Evolutionary conservation across 2,113 vertebrate genomes (phyloP).

Genomic region (Heteronetta atricapilla): DNA sequence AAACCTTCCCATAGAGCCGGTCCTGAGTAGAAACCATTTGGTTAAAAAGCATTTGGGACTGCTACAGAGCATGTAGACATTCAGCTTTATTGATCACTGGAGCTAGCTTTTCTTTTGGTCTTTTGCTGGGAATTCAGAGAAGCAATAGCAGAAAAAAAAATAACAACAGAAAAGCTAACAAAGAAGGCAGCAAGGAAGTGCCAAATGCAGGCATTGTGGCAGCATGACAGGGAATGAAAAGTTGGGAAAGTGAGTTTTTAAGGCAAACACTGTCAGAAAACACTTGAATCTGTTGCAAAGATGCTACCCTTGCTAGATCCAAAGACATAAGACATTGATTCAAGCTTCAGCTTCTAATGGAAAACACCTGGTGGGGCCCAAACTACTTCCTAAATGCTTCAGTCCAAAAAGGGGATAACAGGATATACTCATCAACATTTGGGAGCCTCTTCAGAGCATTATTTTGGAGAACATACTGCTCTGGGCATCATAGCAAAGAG

Average conservation of each 20-base stretch:
- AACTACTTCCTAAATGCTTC: not conserved
- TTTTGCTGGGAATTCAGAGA: not conserved
- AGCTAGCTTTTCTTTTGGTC: not conserved
- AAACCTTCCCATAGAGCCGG: not conserved
- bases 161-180: not conserved
- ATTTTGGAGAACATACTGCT: not conserved
- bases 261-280: not conserved
- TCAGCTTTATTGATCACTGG: not conserved
- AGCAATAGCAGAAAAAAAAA: not conserved
- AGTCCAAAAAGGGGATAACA: not conserved
- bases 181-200: not conserved
- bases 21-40: not conserved
- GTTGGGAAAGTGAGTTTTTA: not conserved
- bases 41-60: not conserved
- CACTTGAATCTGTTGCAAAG: conserved; percentile 21
- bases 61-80: not conserved
- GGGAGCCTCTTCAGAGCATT: not conserved
- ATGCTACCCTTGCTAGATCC: not conserved
- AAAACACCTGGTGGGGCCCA: conserved; percentile 17
- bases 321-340: not conserved
- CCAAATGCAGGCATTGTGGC: not conserved
- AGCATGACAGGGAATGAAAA: not conserved
- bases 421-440: not conserved
- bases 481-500: not conserved
- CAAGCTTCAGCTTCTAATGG: conserved; percentile 1